Percentiles rank a stretch among this genome's conserved stretches.
Evolutionary conservation across 2,888 invertebrate genomes (phyloP).

Genomic region (Oxycera nigricornis): DNA sequence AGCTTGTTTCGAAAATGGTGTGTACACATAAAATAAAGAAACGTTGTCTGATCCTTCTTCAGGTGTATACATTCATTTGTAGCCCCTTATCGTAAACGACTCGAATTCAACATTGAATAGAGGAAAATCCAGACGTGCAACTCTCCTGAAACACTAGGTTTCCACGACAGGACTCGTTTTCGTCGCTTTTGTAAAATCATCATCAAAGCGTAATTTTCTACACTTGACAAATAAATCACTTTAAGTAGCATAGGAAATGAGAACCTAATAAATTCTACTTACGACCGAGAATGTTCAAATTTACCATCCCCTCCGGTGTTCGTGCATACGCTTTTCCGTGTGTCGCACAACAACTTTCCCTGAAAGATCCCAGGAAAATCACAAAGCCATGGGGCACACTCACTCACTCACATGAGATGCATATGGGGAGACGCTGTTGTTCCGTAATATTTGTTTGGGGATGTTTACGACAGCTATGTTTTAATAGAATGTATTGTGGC

Average conservation of each 20-base stretch:
- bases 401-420: no score
- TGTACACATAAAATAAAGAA: neutral
- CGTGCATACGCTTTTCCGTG: neutral
- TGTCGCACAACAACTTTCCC: no score
- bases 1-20: neutral
- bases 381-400: no score
- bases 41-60: neutral
- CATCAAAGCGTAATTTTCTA: conserved; percentile 37
- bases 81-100: neutral
- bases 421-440: neutral
- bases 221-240: conserved; percentile 37
- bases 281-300: neutral
- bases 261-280: conserved; percentile 37
- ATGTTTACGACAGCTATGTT: neutral
- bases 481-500: neutral
- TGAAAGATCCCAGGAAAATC: no score
- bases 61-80: neutral
- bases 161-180: neutral
- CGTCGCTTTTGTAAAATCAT: conserved; percentile 12
- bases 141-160: neutral
- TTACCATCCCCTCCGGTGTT: neutral
- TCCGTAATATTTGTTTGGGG: neutral
- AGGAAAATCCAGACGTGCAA: conserved; percentile 12
- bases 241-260: conserved; percentile 36
- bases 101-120: neutral